phyloP scores from a whole-genome alignment of 2,888 invertebrate species.

The Cosmorhoe ocellata region DNA sequence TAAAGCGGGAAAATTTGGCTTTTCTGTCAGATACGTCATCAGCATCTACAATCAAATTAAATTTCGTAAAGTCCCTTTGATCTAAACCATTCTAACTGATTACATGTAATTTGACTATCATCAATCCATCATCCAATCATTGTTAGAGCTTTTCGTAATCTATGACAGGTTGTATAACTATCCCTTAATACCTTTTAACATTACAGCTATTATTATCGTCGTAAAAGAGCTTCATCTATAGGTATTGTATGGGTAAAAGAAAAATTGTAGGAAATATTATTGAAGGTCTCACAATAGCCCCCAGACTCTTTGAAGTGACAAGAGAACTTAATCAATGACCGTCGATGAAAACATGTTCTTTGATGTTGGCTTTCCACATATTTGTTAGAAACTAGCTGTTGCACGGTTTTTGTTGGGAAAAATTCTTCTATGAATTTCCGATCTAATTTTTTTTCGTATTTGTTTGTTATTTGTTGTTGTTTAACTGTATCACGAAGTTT shows the following conservation, averaged over 20 bases:
- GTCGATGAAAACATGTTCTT: constrained; percentile 63
- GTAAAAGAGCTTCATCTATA: constrained; percentile 14
- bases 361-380: constrained; percentile 50
- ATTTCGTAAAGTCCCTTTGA: too few species aligned
- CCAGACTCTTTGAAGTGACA: constrained; percentile 75
- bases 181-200: constrained; percentile 24
- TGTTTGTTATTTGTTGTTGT: too few species aligned
- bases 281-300: constrained; percentile 63
- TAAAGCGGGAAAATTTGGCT: too few species aligned
- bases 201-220: constrained; percentile 21
- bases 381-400: constrained; percentile 29
- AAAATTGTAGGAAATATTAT: constrained; percentile 68
- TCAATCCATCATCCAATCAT: constrained; percentile 24
- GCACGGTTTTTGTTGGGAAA: constrained; percentile 27
- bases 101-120: constrained; percentile 15
- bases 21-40: too few species aligned
- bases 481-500: too few species aligned
- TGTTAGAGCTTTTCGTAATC: constrained; percentile 11
- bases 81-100: neutral
- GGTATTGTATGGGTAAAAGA: constrained; percentile 37
- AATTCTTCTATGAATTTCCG: neutral
- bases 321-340: constrained; percentile 70
- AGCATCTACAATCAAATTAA: too few species aligned
- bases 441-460: too few species aligned
- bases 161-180: constrained; percentile 11